Percentiles rank a stretch among this genome's conserved stretches.
Conservation (phyloP, 1,140 invertebrate species). For the Philopotamus ludificatus region DNA sequence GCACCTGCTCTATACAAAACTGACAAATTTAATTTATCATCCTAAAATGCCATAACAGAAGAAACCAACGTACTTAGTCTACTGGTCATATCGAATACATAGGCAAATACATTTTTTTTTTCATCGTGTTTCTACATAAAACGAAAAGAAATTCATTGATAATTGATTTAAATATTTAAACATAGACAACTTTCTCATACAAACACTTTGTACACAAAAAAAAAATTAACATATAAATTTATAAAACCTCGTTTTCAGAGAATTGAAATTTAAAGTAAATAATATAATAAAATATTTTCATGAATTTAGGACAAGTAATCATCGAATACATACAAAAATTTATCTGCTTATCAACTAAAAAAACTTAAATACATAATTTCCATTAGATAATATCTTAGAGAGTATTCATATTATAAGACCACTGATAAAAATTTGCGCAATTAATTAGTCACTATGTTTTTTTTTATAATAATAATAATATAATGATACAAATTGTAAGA, state of each 20-base stretch:
- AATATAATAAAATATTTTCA: constrained; percentile 37
- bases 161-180: constrained; percentile 37
- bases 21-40: constrained; percentile 41
- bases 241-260: constrained; percentile 30
- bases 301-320: no score
- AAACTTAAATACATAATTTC: constrained; percentile 37
- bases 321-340: constrained; percentile 43
- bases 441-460: no score
- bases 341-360: constrained; percentile 41
- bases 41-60: constrained; percentile 25
- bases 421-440: constrained; percentile 42
- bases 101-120: constrained; percentile 25
- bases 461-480: no score
- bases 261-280: constrained; percentile 32
- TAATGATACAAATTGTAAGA: constrained; percentile 27
- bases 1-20: constrained; percentile 40
- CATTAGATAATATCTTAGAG: constrained; percentile 41
- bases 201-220: constrained; percentile 41
- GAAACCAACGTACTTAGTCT: constrained; percentile 19
- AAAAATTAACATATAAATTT: constrained; percentile 41
- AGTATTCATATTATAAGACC: constrained; percentile 42
- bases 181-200: constrained; percentile 39
- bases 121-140: constrained; percentile 12
- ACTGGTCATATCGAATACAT: constrained; percentile 28
- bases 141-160: constrained; percentile 32